Evolutionary conservation across 2,113 vertebrate species (phyloP).

Genomic region (Sylvia atricapilla): DNA sequence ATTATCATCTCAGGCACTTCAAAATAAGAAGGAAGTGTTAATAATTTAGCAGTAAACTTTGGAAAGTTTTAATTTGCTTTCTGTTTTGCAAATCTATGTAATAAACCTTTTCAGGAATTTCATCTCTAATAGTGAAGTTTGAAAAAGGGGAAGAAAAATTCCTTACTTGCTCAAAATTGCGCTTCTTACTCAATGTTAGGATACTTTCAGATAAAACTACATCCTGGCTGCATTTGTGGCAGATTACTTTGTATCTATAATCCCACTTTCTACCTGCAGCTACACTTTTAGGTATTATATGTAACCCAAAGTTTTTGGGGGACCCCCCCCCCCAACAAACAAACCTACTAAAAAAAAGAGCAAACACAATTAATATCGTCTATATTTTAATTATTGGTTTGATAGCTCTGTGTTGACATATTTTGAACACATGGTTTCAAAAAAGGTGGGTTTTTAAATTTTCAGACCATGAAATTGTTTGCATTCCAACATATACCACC

Average conservation of each 20-base stretch:
- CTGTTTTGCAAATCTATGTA: background rate
- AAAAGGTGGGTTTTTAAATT: background rate
- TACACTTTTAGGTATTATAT: background rate
- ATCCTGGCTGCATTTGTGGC: background rate
- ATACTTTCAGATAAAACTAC: background rate
- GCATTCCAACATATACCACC: background rate
- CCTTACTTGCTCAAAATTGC: background rate
- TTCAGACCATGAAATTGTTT: background rate
- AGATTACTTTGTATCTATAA: background rate
- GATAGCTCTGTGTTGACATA: background rate
- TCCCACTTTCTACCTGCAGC: background rate
- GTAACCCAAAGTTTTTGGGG: background rate
- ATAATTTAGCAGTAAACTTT: background rate
- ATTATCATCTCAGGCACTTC: background rate
- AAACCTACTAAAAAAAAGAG: background rate
- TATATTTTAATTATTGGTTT: background rate
- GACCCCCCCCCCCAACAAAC: too few species aligned
- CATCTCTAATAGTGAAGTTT: background rate
- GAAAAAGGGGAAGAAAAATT: background rate
- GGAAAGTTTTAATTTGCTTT: background rate
- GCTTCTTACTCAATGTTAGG: background rate
- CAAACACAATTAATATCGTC: background rate
- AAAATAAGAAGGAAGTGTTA: background rate
- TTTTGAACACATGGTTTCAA: background rate
- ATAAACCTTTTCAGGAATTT: background rate